A percentile compares a stretch with the other conserved stretches of the same genome.
phyloP scores from a whole-genome alignment of 2,113 vertebrate species.

The Isurus oxyrinchus region DNA sequence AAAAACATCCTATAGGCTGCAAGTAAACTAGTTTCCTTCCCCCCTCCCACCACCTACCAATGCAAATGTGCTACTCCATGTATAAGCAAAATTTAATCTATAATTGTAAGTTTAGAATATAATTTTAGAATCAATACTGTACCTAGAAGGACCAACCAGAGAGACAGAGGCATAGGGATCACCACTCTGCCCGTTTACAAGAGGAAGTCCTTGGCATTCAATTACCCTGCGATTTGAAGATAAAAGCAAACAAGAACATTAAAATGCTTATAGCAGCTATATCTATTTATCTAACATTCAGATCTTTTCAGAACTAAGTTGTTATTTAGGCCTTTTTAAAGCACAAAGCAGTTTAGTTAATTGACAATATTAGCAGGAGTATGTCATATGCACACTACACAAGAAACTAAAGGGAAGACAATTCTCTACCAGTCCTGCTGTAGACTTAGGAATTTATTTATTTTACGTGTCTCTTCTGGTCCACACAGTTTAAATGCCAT shows the following conservation, averaged over 20 bases:
- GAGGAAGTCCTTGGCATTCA: slow-evolving; percentile 87
- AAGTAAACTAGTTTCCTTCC: background rate
- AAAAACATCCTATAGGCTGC: background rate
- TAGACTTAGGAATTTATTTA: background rate
- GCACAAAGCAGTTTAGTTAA: background rate
- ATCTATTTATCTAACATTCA: background rate
- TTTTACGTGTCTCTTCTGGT: background rate
- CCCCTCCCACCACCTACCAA: background rate
- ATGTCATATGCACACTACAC: background rate
- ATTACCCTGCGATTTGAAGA: slow-evolving; percentile 68
- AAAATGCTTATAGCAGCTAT: background rate
- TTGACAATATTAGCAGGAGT: background rate
- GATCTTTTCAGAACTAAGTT: background rate
- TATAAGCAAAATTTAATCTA: background rate
- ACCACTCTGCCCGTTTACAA: slow-evolving; percentile 91
- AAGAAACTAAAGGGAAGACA: background rate
- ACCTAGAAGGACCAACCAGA: slow-evolving; percentile 89
- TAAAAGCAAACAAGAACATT: slow-evolving; percentile 26
- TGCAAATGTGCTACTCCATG: background rate
- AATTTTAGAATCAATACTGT: slow-evolving; percentile 43
- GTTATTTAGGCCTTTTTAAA: background rate
- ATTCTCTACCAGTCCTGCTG: background rate
- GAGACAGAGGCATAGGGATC: slow-evolving; percentile 91
- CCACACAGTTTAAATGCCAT: background rate
- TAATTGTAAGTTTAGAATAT: background rate